Base-by-base conservation (phyloP, 2,888 invertebrate species). In the Molanna angustata region DNA sequence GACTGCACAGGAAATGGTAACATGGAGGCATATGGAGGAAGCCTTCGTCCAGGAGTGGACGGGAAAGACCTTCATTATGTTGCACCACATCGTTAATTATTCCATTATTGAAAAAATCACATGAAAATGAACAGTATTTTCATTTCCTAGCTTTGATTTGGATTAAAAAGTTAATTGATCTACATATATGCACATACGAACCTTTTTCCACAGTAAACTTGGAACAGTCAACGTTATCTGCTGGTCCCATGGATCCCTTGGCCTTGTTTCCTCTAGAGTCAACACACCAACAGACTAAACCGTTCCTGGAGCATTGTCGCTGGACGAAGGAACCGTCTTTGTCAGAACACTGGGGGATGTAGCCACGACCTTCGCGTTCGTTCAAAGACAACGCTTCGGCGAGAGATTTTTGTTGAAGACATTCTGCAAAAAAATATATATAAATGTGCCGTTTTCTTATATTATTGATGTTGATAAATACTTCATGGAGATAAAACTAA, bases 251-350 rank as follows among this genome's bases (percentile, higher is more conserved):
- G 2, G 88, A 83, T 1, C 88, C 86, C 45, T 83, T 81, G 21
- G 88, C 76, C 66, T 91, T 91, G 64, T 86, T 81, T 1, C 92
- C 92, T 22, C 82, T 80, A 16, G 82, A 75, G 66, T 90, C 88
- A 1, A 92, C 92, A 65, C 92, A 92, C 92, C 92, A 92, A 67
- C 92, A 92, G 59, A 92, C 90, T 19, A 90, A 69, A 19, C 88
- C 89, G 67, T 92, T 92, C 51, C 90, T 79, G 1, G 90, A 91
- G 67, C 92, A 92, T 64, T 92, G 92, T 56, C 78, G 80, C 0
- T 84, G 78, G 20, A 84, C 74, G 66, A 89, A 92, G 45, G 82
- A 79, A 0, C 92, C 91, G 56, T 84, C 84, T 43, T 66, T 68
- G 21, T 77, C 74, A 20, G 77, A 79, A 64, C 92, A 92, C 64